phyloP scores from a whole-genome alignment of 2,113 vertebrate genomes.

The Psilopsiagon aymara region DNA sequence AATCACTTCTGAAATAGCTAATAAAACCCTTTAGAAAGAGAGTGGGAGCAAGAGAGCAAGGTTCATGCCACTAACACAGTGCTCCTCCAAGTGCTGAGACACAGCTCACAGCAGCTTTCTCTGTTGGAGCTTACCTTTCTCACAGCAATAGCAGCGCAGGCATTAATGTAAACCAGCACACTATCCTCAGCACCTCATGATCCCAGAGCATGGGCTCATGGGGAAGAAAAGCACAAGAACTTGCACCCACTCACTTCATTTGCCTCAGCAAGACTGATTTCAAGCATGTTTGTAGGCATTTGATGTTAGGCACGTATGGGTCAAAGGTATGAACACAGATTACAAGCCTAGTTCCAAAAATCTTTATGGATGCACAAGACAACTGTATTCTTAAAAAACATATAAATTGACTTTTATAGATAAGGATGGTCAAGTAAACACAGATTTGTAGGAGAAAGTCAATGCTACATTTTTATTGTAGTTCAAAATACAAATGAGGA shows the following conservation, averaged over 20 bases:
- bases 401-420: not conserved
- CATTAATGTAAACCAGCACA: not conserved
- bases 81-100: not conserved
- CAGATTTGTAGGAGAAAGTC: not conserved
- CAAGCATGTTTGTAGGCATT: not conserved
- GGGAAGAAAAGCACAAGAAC: not conserved
- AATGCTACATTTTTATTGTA: not conserved
- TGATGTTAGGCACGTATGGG: rapidly evolving
- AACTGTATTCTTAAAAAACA: not conserved
- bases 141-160: not conserved
- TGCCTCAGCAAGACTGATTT: not conserved
- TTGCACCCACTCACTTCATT: not conserved
- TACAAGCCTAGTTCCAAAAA: not conserved
- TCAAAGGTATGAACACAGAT: not conserved
- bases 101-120: not conserved
- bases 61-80: not conserved
- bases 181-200: not conserved
- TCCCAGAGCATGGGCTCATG: not conserved
- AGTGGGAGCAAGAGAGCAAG: not conserved
- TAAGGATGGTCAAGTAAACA: not conserved
- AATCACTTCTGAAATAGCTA: not conserved
- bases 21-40: not conserved
- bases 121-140: not conserved
- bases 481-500: not conserved
- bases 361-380: not conserved